phyloP scores from a whole-genome alignment of 1,140 invertebrate genomes.

The Drosophila ercepeae region DNA sequence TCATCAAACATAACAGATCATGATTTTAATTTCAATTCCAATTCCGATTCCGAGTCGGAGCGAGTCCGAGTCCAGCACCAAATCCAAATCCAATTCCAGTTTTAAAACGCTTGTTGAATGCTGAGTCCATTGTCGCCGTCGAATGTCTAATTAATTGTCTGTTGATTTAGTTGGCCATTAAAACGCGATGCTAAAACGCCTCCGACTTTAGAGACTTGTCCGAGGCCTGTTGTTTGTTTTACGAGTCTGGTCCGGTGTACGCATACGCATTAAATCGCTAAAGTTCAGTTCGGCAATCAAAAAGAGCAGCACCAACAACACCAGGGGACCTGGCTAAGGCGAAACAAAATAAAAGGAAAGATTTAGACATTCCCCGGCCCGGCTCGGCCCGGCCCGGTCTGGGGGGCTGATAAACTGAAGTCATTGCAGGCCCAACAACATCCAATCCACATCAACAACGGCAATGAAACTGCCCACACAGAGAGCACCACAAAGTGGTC shows the following conservation, averaged over 20 bases:
- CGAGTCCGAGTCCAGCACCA: not conserved
- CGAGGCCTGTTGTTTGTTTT: slow-evolving; percentile 47
- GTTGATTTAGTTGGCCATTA: slow-evolving; percentile 74
- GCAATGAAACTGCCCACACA: slow-evolving; percentile 82
- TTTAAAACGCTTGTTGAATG: slow-evolving; percentile 29
- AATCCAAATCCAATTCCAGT: slow-evolving; percentile 28
- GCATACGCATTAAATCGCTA: slow-evolving; percentile 71
- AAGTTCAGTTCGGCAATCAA: slow-evolving; percentile 75
- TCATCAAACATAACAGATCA: slow-evolving; percentile 56
- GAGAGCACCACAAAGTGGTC: slow-evolving; percentile 58
- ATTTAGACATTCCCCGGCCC: slow-evolving; percentile 74
- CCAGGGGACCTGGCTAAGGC: not conserved
- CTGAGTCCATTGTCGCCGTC: slow-evolving; percentile 43
- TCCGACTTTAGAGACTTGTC: slow-evolving; percentile 36
- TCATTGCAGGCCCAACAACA: slow-evolving; percentile 53
- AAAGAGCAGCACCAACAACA: slow-evolving; percentile 19
- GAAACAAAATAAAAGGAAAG: slow-evolving; percentile 32
- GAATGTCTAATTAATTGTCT: slow-evolving; percentile 76
- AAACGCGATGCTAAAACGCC: slow-evolving; percentile 55
- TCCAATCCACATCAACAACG: slow-evolving; percentile 50
- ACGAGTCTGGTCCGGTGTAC: slow-evolving; percentile 38
- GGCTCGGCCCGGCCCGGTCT: slow-evolving; percentile 19
- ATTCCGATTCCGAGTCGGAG: slow-evolving; percentile 7
- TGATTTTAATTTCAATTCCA: slow-evolving; percentile 20
- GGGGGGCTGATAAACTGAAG: slow-evolving; percentile 69